Percentiles rank a stretch among this genome's conserved stretches.
phyloP scores from a whole-genome alignment of 23 tunicate genomes.

The Botrylloides violaceus region DNA sequence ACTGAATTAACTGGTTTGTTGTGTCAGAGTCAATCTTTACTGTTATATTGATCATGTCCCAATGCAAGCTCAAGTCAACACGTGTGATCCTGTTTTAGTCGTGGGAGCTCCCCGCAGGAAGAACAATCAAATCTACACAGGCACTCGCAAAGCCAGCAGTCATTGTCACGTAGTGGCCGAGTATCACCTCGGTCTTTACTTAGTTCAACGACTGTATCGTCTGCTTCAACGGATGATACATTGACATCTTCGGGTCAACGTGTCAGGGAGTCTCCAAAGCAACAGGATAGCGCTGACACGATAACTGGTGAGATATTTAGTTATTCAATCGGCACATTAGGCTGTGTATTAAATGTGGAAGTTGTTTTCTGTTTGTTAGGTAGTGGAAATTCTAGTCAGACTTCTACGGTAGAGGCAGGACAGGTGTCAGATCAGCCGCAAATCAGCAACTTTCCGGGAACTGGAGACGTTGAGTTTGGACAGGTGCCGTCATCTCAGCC shows the following conservation, averaged over 20 bases:
- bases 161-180: neutral
- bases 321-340: neutral
- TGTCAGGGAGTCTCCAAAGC: neutral
- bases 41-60: no score
- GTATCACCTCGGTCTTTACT: constrained; percentile 11
- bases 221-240: neutral
- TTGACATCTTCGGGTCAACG: neutral
- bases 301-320: neutral
- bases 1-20: no score
- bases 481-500: neutral
- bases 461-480: constrained; percentile 17
- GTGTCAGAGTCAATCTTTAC: no score
- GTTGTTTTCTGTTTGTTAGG: neutral
- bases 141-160: constrained; percentile 6
- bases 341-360: neutral
- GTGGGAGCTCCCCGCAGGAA: constrained; percentile 24
- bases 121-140: constrained; percentile 1
- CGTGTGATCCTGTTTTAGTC: neutral
- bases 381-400: neutral
- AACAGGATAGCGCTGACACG: neutral
- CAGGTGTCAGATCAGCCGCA: constrained; percentile 7
- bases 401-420: neutral
- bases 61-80: no score
- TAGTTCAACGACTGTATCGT: no score
- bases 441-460: constrained; percentile 11